Evolutionary conservation across 2,113 vertebrate genomes (phyloP).

Genomic region (Mesembrinibis cayennensis): DNA sequence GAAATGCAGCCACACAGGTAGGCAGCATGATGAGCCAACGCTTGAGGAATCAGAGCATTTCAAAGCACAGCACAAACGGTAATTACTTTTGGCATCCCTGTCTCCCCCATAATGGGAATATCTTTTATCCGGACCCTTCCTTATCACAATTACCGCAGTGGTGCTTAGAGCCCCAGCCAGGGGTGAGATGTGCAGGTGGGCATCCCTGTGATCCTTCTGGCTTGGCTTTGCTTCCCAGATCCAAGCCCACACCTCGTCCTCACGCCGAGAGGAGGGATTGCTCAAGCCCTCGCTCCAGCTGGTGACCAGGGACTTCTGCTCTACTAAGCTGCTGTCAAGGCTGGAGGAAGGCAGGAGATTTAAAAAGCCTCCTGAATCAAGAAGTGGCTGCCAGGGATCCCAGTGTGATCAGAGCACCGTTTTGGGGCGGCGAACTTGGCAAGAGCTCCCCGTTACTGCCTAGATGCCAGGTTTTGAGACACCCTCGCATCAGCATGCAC

Average conservation of each 20-base stretch:
- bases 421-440: background rate
- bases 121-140: background rate
- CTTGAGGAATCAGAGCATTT: background rate
- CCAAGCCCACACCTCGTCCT: background rate
- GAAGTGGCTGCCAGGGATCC: background rate
- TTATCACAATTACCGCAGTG: rapidly evolving
- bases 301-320: background rate
- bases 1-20: background rate
- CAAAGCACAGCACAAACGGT: background rate
- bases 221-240: background rate
- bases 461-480: background rate
- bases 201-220: background rate
- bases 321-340: background rate
- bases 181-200: background rate
- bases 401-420: rapidly evolving
- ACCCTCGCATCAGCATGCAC: background rate
- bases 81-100: background rate
- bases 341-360: background rate
- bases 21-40: rapidly evolving
- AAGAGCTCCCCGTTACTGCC: background rate
- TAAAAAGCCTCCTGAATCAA: background rate
- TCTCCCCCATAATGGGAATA: background rate
- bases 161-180: background rate
- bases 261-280: background rate
- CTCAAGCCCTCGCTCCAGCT: background rate